These are phyloP conservation scores for Alaudala cheleensis DNA, from an alignment of 2,113 vertebrate genomes.

Conservation along the genomic window DNA sequence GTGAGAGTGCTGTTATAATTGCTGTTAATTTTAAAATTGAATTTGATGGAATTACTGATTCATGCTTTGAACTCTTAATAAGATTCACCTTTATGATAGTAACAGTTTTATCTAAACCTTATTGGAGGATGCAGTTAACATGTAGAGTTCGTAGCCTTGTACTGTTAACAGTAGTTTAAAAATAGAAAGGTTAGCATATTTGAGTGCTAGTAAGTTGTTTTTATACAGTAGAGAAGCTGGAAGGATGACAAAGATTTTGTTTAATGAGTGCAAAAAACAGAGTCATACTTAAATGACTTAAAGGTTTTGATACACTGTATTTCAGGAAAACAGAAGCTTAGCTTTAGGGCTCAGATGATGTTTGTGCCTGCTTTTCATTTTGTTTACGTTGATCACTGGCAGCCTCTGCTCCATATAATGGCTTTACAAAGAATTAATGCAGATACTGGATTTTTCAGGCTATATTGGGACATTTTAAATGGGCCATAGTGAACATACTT, in stretches of 20 bases:
- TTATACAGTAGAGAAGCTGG: not conserved
- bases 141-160: not conserved
- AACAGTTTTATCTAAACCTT: not conserved
- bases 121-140: not conserved
- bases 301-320: not conserved
- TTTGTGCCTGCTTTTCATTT: not conserved
- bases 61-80: not conserved
- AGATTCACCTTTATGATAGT: not conserved
- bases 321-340: not conserved
- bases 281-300: not conserved
- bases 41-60: not conserved
- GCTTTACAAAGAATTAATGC: not conserved
- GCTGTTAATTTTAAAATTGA: not conserved
- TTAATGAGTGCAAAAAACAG: not conserved
- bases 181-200: not conserved
- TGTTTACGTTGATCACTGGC: not conserved
- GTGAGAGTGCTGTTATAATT: not conserved
- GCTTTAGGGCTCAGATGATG: not conserved
- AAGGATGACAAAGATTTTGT: not conserved
- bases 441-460: not conserved
- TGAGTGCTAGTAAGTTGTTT: not conserved
- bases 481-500: not conserved
- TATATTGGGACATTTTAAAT: not conserved
- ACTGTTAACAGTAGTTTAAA: not conserved
- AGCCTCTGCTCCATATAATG: not conserved